A percentile compares a stretch with the other conserved stretches of the same genome.
Conservation (phyloP, 1,140 invertebrate genomes). For the Antheraea pernyi region DNA sequence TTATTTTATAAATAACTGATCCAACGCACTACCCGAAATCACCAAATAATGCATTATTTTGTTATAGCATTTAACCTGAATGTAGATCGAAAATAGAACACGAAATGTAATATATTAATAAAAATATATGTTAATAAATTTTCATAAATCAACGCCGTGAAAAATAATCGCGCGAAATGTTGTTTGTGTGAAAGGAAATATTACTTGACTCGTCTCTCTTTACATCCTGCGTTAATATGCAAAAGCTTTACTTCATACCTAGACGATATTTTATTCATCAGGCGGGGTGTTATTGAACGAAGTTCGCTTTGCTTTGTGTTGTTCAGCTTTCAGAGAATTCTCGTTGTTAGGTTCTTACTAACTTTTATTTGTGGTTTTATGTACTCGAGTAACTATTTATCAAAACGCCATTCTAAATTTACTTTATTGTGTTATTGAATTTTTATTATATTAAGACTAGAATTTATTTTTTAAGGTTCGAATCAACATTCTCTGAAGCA, state of each 20-base stretch:
- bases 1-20: background rate
- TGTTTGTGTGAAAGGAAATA: background rate
- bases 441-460: too few species aligned
- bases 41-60: background rate
- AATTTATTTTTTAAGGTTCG: too few species aligned
- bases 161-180: background rate
- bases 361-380: background rate
- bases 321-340: background rate
- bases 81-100: background rate
- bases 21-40: background rate
- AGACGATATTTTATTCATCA: conserved; percentile 24
- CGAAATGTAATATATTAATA: background rate
- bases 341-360: background rate
- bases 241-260: background rate
- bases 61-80: background rate
- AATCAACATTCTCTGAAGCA: too few species aligned
- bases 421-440: too few species aligned
- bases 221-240: background rate
- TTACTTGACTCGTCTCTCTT: background rate
- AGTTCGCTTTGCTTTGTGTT: conserved; percentile 18
- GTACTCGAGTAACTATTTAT: background rate
- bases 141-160: background rate
- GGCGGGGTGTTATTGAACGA: conserved; percentile 17
- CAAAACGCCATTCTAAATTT: too few species aligned
- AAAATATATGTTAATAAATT: background rate